These are phyloP conservation scores for Uria aalge DNA, from an alignment of 2,113 vertebrate species.

Conservation along the genomic window DNA sequence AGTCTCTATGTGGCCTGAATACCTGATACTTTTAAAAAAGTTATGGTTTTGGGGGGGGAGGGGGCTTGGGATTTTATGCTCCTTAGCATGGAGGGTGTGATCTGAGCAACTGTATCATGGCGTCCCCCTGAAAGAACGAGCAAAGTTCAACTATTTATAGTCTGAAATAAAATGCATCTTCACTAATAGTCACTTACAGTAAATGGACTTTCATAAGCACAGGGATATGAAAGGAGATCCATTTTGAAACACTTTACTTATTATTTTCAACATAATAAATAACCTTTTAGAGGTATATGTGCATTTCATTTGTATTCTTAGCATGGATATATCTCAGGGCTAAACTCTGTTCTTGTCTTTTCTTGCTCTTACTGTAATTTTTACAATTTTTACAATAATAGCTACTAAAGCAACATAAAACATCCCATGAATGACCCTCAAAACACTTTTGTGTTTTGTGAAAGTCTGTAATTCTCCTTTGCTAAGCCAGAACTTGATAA, in stretches of 20 bases:
- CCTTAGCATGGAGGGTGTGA: background rate
- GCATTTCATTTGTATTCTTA: slow-evolving; percentile 30
- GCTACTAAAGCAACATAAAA: background rate
- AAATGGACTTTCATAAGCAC: slow-evolving; percentile 61
- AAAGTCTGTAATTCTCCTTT: slow-evolving; percentile 8
- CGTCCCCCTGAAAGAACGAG: slow-evolving; percentile 30
- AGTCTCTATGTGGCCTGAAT: background rate
- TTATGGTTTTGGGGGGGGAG: background rate
- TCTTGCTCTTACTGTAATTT: background rate
- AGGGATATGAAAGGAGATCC: slow-evolving; percentile 31
- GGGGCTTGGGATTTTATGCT: background rate
- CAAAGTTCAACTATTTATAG: slow-evolving; percentile 61
- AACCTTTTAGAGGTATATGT: background rate
- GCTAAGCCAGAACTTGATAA: background rate
- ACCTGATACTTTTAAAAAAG: background rate
- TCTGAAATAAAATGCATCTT: slow-evolving; percentile 59
- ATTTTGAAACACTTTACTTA: slow-evolving; percentile 26
- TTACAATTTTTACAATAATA: background rate
- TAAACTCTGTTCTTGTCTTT: background rate
- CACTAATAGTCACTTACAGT: slow-evolving; percentile 61
- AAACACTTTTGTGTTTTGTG: background rate
- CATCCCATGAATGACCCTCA: background rate
- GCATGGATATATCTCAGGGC: background rate
- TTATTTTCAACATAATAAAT: slow-evolving; percentile 10
- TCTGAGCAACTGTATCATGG: slow-evolving; percentile 41